These are phyloP conservation scores for Trachymyrmex septentrionalis DNA, from an alignment of 1,140 invertebrate genomes.

Conservation along the genomic window DNA sequence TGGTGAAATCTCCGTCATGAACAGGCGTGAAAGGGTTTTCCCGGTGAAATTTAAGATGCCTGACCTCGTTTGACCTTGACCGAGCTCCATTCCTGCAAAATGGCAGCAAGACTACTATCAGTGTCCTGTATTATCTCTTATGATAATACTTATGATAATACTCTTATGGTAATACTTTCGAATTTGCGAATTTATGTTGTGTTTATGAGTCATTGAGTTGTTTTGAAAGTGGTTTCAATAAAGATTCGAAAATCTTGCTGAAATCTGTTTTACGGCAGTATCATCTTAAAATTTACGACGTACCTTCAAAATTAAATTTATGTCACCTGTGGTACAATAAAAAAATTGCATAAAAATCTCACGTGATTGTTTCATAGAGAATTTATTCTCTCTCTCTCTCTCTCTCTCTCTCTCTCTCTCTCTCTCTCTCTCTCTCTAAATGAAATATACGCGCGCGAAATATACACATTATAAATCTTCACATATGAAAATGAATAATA, in stretches of 20 bases:
- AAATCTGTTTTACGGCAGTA: not conserved
- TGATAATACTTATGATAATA: no score
- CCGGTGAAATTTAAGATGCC: slow-evolving; percentile 55
- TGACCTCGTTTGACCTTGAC: slow-evolving; percentile 72
- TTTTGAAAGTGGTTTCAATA: slow-evolving; percentile 20
- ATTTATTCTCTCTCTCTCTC: no score
- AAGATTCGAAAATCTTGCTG: not conserved
- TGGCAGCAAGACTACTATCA: not conserved
- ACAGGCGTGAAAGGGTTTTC: slow-evolving; percentile 56
- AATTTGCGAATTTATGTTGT: slow-evolving; percentile 33
- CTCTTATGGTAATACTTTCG: slow-evolving; percentile 37
- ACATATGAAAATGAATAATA: not conserved
- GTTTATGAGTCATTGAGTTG: not conserved
- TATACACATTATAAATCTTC: not conserved
- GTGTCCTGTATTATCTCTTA: slow-evolving; percentile 10
- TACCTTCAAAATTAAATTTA: not conserved
- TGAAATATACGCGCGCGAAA: not conserved
- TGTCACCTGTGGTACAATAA: not conserved
- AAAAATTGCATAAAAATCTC: not conserved
- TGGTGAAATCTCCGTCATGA: slow-evolving; percentile 44
- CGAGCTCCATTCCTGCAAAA: slow-evolving; percentile 44
- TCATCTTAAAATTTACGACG: slow-evolving; percentile 13
- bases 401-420: no score
- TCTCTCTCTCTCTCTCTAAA: no score
- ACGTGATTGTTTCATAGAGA: not conserved